phyloP scores from a whole-genome alignment of 2,797 vertebrate species.

The Brachymystax lenok region DNA sequence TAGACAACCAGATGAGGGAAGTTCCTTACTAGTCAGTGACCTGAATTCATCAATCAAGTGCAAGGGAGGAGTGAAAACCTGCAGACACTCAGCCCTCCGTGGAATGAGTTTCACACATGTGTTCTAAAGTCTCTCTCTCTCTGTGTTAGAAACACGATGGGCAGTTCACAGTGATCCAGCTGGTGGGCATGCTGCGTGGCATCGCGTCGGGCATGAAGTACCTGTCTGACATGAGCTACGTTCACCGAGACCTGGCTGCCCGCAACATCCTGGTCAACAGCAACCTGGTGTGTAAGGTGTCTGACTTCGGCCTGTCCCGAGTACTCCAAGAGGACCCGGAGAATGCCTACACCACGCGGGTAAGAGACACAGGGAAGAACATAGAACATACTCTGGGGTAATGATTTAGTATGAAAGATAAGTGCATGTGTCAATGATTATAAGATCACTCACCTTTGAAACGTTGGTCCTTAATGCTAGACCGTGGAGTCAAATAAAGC shows the following conservation, averaged over 20 bases:
- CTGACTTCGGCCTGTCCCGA: constrained; percentile 78
- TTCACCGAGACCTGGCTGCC: constrained; percentile 82
- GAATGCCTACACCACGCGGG: constrained; percentile 77
- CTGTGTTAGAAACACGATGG: constrained; percentile 86
- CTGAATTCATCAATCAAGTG: too few species aligned
- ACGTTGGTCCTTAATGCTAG: constrained; percentile 5
- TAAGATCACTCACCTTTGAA: not conserved
- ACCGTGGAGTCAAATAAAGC: too few species aligned
- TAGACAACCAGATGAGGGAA: too few species aligned
- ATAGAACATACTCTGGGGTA: constrained; percentile 1
- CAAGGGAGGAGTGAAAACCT: too few species aligned
- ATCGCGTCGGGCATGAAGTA: constrained; percentile 97
- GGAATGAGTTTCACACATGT: not conserved
- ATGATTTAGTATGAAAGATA: not conserved
- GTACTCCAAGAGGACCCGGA: constrained; percentile 65
- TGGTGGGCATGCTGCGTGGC: constrained; percentile 89
- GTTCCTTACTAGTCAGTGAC: too few species aligned
- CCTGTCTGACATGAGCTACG: constrained; percentile 93
- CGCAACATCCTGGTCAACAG: constrained; percentile 85
- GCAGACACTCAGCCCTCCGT: too few species aligned
- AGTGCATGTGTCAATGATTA: too few species aligned
- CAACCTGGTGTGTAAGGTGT: constrained; percentile 88
- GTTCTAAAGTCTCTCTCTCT: not conserved
- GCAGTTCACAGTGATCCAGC: constrained; percentile 95
- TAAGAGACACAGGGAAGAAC: constrained; percentile 38